Evolutionary conservation across 2,113 vertebrate genomes (phyloP), one percentile per base, ranked within the genome.

Genomic region (Natator depressus): DNA sequence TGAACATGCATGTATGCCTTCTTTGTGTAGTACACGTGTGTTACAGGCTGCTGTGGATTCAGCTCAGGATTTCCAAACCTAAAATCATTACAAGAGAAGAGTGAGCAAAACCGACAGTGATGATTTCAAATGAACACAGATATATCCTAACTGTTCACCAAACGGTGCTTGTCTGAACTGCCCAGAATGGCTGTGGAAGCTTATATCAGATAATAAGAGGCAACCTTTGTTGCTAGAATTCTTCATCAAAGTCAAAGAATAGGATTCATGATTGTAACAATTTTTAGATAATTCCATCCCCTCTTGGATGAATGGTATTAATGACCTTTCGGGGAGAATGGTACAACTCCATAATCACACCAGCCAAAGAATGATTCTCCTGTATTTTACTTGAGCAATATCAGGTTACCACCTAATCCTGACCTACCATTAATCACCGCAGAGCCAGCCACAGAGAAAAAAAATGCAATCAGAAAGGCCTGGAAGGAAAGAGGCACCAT

Each of bases 371-470:
- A 93, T 49, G 10, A 93, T 92, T 87, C 78, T 91, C 38, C 50
- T 24, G 38, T 84, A 53, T 94, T 85, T 80, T 24, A 75, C 29
- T 69, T 95, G 85, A 93, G 83, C 89, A 90, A 84, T 91, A 91
- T 76, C 86, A 93, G 54, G 85, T 96, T 96, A 89, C 93, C 0
- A 0, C 78, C 91, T 91, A 65, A 86, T 89, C 59, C 79, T 94
- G 89, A 87, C 81, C 89, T 84, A 53, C 81, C 93, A 96, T 95
- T 94, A 96, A 97, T 97, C 96, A 97, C 54, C 4, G 9, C 76
- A 88, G 81, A 96, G 80, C 54, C 54, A 89, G 57, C 3, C 1
- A 25, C 29, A 96, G 38, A 54, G 11, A 89, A 75, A 90, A 35
- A 95, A 95, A 90, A 89, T 89, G 20, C 29, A 92, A 54, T 92